These are phyloP conservation scores for Poeciliopsis infans DNA, from an alignment of 2,797 vertebrate species.

Conservation along the genomic window DNA sequence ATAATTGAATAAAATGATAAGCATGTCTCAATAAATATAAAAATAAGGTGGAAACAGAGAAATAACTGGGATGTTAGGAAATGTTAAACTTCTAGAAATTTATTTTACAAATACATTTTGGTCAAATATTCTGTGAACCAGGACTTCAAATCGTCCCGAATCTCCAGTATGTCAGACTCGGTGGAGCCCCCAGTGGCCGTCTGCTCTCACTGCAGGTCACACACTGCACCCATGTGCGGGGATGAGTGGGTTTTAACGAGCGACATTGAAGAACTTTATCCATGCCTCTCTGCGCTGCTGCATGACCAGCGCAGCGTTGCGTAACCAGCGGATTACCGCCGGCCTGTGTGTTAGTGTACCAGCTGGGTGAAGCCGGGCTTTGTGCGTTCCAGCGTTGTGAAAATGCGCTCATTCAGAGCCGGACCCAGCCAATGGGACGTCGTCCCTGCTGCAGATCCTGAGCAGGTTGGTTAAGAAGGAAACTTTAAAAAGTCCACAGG, in stretches of 20 bases:
- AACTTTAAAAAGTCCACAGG: background rate
- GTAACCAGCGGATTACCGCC: constrained; percentile 25
- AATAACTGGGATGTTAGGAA: too few relatives aligned
- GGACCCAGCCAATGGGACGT: constrained; percentile 6
- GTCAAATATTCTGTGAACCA: too few relatives aligned
- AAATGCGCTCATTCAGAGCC: constrained; percentile 20
- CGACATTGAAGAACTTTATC: background rate
- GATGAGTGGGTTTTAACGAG: constrained; percentile 4
- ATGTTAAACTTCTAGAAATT: too few relatives aligned
- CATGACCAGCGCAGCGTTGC: constrained; percentile 15
- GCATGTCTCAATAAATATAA: too few relatives aligned
- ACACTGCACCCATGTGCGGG: constrained; percentile 62
- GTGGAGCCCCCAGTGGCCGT: constrained; percentile 48
- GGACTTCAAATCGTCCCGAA: too few relatives aligned
- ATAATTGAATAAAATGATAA: too few relatives aligned
- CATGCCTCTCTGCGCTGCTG: background rate
- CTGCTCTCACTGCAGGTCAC: constrained; percentile 51
- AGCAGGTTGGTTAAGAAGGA: background rate
- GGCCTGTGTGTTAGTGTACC: constrained; percentile 5
- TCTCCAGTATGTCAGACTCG: background rate
- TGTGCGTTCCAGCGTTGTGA: constrained; percentile 4
- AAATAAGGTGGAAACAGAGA: too few relatives aligned
- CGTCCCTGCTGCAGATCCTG: constrained; percentile 38
- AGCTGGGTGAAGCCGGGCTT: constrained; percentile 19
- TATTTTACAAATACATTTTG: too few relatives aligned